Evolutionary conservation across 2,113 vertebrate genomes (phyloP).

Genomic region (Macroglossus sobrinus): DNA sequence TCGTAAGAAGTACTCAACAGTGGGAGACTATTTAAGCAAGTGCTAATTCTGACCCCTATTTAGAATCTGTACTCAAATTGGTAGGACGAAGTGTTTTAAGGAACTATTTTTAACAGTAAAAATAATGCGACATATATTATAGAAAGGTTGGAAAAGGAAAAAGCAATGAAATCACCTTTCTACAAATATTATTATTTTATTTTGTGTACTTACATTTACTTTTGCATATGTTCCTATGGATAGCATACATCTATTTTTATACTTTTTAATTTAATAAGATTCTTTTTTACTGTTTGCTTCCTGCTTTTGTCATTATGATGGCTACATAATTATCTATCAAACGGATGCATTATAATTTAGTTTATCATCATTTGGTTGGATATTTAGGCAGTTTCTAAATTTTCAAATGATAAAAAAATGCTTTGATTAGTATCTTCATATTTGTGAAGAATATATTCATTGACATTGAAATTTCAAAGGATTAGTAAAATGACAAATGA

Average conservation of each 20-base stretch:
- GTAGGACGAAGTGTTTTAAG: background rate
- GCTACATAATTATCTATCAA: background rate
- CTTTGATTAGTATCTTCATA: background rate
- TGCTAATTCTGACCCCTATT: background rate
- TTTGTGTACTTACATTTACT: background rate
- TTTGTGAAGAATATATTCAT: background rate
- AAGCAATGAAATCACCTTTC: background rate
- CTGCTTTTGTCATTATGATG: background rate
- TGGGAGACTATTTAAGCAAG: background rate
- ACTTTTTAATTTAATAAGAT: background rate
- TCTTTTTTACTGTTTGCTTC: background rate
- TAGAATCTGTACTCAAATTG: background rate
- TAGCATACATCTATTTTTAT: background rate
- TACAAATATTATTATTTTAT: background rate
- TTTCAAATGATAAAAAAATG: background rate
- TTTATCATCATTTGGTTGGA: background rate
- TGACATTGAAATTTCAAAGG: background rate
- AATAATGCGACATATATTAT: background rate
- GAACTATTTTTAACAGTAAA: background rate
- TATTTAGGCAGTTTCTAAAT: background rate
- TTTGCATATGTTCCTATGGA: background rate
- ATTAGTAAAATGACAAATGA: conserved; percentile 10
- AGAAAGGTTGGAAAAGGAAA: background rate
- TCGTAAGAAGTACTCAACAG: background rate
- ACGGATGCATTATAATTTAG: background rate